Base-by-base conservation (phyloP, 2,113 vertebrate species). In the Lipophrys pholis region DNA sequence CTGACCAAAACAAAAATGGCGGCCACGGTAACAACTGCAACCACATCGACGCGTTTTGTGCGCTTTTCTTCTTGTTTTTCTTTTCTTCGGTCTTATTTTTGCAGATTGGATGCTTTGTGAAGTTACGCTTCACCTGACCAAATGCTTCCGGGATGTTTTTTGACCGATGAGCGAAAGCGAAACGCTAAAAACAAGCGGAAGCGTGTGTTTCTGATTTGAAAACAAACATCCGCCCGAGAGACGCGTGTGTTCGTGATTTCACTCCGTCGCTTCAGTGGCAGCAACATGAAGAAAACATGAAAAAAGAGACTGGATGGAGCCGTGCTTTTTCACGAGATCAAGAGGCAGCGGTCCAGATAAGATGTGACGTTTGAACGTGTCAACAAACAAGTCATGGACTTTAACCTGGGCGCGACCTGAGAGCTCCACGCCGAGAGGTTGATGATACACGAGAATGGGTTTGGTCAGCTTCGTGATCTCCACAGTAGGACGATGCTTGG, bases 401-500 rank as follows among this genome's bases (percentile, higher is more conserved):
- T 79, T 64, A 58, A 11, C 9, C 8, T 35, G 57, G 65, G n/a
- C 38, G 57, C 59, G 6, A 45, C 39, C 69, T 38, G 59, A 67
- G 56, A 65, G 52, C 46, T 51, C 16, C 63, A 48, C 16, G 11
- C 1, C 15, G 38, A 43, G 7, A 35, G 1, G 7, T 6, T 12
- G 15, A 35, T 56, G 58, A 39, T 6, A 58, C 15, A 11, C 12
- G 52, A 61, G 51, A 73, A 98, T 97, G 96, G 96, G 95, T 76
- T 85, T 94, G 68, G 73, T 98, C 72, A 90, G 94, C 82, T 51
- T 94, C 49, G 59, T 97, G 2, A 85, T 97, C 49, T 93, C 93
- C 51, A 92, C 93, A 7, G 72, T 96, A 57, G 94, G 93, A 36
- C 89, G 93, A 88, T 91, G 92, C 48, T 65, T 97, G 80, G 96